Evolutionary conservation across 1,140 invertebrate genomes (phyloP).

Genomic region (Drosophila bipectinata): DNA sequence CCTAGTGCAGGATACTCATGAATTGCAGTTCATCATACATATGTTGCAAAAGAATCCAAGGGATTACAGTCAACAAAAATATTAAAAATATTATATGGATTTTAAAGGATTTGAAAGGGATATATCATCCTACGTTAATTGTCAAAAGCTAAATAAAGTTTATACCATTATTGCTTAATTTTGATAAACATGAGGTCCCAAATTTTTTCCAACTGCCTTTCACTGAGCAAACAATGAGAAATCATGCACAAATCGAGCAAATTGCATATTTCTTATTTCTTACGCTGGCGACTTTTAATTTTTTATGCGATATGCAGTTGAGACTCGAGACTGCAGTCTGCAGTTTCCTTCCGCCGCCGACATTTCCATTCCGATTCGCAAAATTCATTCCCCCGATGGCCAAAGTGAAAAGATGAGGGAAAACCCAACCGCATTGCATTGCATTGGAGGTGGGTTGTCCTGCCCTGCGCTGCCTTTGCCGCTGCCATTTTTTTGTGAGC

Average conservation of each 20-base stretch:
- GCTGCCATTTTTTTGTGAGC: slow-evolving; percentile 24
- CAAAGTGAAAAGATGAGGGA: slow-evolving; percentile 28
- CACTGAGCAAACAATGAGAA: slow-evolving; percentile 41
- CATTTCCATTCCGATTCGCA: slow-evolving; percentile 47
- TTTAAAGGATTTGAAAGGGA: neutral
- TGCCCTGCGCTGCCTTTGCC: neutral
- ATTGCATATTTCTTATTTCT: slow-evolving; percentile 72
- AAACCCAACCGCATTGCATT: slow-evolving; percentile 25
- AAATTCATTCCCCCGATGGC: slow-evolving; percentile 39
- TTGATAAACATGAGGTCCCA: neutral
- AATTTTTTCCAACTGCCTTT: slow-evolving; percentile 23
- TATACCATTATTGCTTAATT: neutral
- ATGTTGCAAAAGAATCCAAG: slow-evolving; percentile 19
- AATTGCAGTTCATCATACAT: slow-evolving; percentile 45
- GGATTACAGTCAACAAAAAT: slow-evolving; percentile 12
- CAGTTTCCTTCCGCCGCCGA: slow-evolving; percentile 19
- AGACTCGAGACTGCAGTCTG: slow-evolving; percentile 24
- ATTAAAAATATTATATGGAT: neutral
- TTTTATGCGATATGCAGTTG: slow-evolving; percentile 67
- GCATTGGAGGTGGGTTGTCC: neutral
- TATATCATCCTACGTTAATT: too few relatives aligned
- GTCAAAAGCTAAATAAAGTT: too few relatives aligned
- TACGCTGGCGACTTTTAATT: slow-evolving; percentile 67
- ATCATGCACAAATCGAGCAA: slow-evolving; percentile 72
- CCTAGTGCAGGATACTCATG: slow-evolving; percentile 9